A percentile compares a stretch with the other conserved stretches of the same genome.
Evolutionary conservation across 2,113 vertebrate species (phyloP).

Genomic region (Crotalus tigris): DNA sequence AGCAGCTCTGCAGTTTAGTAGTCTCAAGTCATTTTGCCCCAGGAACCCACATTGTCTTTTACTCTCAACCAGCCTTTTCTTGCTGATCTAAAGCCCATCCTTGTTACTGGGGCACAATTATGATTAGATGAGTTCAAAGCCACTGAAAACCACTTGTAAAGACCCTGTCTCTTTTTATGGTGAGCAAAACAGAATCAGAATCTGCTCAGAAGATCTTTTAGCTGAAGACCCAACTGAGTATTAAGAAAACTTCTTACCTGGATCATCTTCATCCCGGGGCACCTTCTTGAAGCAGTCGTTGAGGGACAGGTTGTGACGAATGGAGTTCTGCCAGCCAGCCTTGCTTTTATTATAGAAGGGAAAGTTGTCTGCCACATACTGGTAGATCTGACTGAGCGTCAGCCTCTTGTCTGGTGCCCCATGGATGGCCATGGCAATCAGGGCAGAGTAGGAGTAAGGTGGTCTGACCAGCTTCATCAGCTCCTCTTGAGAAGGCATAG

Average conservation of each 20-base stretch:
- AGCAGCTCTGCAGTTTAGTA: neutral
- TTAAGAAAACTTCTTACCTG: constrained; percentile 72
- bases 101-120: neutral
- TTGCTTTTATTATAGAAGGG: constrained; percentile 99
- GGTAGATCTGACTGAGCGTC: constrained; percentile 98
- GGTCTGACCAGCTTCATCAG: constrained; percentile 97
- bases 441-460: constrained; percentile 96
- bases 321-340: constrained; percentile 96
- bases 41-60: neutral
- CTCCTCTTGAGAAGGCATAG: constrained; percentile 94
- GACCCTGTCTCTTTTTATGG: neutral
- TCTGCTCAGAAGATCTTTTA: neutral
- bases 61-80: neutral
- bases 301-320: constrained; percentile 90
- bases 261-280: constrained; percentile 94
- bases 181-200: neutral
- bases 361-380: constrained; percentile 98
- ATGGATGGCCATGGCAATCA: constrained; percentile 98
- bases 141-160: neutral
- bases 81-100: neutral
- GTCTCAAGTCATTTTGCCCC: neutral
- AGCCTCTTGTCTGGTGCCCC: constrained; percentile 90
- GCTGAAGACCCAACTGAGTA: neutral
- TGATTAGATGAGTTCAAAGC: neutral
- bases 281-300: constrained; percentile 98